Evolutionary conservation across 2,888 invertebrate genomes (phyloP), one percentile per base, ranked within the genome.

Genomic region (Eupeodes latifasciatus): DNA sequence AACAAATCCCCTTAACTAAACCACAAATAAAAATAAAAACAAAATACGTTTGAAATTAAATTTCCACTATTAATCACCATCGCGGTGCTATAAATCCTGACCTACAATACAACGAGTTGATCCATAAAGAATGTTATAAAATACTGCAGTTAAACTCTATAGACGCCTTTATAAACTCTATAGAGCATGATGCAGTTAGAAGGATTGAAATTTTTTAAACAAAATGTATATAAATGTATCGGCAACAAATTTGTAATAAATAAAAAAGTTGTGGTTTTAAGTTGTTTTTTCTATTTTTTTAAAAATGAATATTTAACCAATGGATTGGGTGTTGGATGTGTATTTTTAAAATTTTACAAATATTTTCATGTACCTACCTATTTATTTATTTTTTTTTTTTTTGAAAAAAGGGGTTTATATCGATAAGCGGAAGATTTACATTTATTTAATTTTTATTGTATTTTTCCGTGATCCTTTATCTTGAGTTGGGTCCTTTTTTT

Each of bases 221-320:
- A 62, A 64, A 44, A 16, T 44, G 10, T 10, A 44, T 44, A 12
- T 14, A 47, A 1, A 3, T 27, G 2, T 27, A 27, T 12, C 19
- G 64, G 27, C 19, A 64, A 47, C 64, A 47, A 64, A 64, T 64
- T 64, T 64, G 3, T 47, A 19, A 64, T 47, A 12, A 44, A 47
- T 40, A 59, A 64, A 47, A 27, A 19, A 40, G 44, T 44, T 64
- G 27, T 36, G 61, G 36, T 36, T 61, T 2, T 34, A 9, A 40
- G 27, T 27, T 61, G 7, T 19, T n/a, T 36, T 19, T 2, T 61
- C 12, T 12, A 19, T 47, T 12, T 47, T 6, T 16, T 4, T 19
- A 64, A 19, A 7, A 16, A 64, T 64, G 62, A 64, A 64, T 64
- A 64, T 64, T 64, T 10, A 64, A 64, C 27, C 3, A 27, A 27